Percentiles rank a stretch among this genome's conserved stretches.
Evolutionary conservation across 2,113 vertebrate genomes (phyloP).

Genomic region (Varanus salvator): DNA sequence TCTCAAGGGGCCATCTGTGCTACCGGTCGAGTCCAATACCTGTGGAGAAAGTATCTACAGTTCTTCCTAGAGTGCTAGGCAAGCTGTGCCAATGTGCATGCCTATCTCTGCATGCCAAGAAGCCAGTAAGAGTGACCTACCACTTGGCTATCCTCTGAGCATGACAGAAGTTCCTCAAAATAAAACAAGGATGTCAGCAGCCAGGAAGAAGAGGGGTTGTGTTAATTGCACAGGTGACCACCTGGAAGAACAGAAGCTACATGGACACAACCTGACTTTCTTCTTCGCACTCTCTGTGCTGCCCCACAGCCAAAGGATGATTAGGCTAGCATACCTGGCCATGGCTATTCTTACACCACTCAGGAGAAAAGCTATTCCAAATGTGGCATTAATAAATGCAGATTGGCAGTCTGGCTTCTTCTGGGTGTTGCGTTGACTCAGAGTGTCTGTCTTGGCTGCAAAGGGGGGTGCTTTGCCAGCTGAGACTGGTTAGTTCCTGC

Average conservation of each 20-base stretch:
- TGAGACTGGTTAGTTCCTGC: too few species aligned
- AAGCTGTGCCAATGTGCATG: neutral
- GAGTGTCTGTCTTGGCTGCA: too few species aligned
- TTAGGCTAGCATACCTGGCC: neutral
- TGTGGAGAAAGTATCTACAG: neutral
- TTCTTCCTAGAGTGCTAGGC: neutral
- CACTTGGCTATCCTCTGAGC: neutral
- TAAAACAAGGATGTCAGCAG: neutral
- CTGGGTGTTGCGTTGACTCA: too few species aligned
- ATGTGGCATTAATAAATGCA: neutral
- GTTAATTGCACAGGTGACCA: neutral
- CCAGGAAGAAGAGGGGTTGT: neutral
- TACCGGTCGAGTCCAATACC: neutral
- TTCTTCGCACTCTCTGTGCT: neutral
- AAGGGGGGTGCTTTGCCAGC: too few species aligned
- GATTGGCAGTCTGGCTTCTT: too few species aligned
- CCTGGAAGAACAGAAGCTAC: neutral
- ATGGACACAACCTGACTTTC: neutral
- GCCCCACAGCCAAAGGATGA: neutral
- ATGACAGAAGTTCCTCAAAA: too few species aligned
- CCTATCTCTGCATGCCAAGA: neutral
- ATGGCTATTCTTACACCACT: neutral
- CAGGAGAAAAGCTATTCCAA: neutral
- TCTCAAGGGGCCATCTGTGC: neutral
- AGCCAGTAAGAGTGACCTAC: neutral